A percentile compares a stretch with the other conserved stretches of the same genome.
These are phyloP conservation scores for Pseudorasbora parva DNA, from an alignment of 2,113 vertebrate species.

Conservation along the genomic window DNA sequence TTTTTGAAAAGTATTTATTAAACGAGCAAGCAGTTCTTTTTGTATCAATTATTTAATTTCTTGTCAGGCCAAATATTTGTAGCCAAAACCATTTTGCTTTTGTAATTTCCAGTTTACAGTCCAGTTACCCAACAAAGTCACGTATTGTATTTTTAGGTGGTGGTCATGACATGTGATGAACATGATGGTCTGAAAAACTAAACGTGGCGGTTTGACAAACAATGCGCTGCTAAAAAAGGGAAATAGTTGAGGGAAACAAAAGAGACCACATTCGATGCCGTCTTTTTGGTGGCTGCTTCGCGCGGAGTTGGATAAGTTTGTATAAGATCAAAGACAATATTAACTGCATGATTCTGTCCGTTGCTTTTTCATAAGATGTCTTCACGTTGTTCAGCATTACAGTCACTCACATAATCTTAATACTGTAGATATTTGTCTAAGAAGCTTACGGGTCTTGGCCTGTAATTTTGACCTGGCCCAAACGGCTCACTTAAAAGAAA, in stretches of 20 bases:
- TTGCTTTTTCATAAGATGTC: constrained; percentile 16
- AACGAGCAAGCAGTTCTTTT: background rate
- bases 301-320: background rate
- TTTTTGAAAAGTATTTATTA: background rate
- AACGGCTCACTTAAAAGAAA: constrained; percentile 1
- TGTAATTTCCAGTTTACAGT: background rate
- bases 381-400: constrained; percentile 6
- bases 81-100: background rate
- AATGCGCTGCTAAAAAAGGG: background rate
- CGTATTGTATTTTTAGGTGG: background rate
- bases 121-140: too few relatives aligned
- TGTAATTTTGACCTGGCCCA: background rate
- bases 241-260: too few relatives aligned
- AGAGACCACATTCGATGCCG: background rate
- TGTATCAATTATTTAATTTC: background rate
- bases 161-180: too few relatives aligned
- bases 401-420: background rate
- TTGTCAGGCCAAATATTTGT: background rate
- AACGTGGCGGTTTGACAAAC: background rate
- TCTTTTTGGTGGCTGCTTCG: too few relatives aligned
- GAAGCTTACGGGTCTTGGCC: background rate
- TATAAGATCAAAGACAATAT: background rate
- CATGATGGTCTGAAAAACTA: background rate
- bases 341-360: constrained; percentile 26
- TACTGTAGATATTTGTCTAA: too few relatives aligned